Conservation (phyloP, 2,113 vertebrate genomes). For the Siniperca chuatsi region DNA sequence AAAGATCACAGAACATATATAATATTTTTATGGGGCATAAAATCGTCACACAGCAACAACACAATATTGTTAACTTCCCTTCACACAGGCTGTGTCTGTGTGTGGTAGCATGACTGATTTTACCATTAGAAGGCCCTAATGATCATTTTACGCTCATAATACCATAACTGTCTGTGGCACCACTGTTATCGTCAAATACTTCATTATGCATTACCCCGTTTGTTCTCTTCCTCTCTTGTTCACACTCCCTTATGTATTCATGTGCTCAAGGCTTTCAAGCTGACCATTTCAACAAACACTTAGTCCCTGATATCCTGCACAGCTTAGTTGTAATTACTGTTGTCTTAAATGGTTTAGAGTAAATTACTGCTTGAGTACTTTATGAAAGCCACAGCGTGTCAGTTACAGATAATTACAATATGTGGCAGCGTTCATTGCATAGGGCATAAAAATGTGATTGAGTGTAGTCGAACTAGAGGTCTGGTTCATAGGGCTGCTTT, state of each 20-base stretch:
- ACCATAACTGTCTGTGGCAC: slow-evolving; percentile 56
- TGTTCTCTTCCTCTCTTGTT: slow-evolving; percentile 9
- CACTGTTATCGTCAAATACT: slow-evolving; percentile 62
- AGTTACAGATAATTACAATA: slow-evolving; percentile 22
- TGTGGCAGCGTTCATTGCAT: background rate
- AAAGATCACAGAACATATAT: slow-evolving; percentile 12
- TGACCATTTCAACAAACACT: slow-evolving; percentile 54
- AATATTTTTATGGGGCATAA: slow-evolving; percentile 35
- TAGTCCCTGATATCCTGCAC: slow-evolving; percentile 21
- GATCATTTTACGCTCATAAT: slow-evolving; percentile 71
- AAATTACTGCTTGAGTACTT: slow-evolving; percentile 25
- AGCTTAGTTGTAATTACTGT: slow-evolving; percentile 34
- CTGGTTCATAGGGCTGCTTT: background rate
- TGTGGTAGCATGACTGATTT: slow-evolving; percentile 70
- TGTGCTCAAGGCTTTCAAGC: slow-evolving; percentile 24
- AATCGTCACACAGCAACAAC: slow-evolving; percentile 42
- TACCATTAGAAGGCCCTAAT: slow-evolving; percentile 69
- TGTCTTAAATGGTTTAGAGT: slow-evolving; percentile 25
- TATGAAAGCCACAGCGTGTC: background rate
- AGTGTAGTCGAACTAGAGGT: background rate
- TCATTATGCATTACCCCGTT: slow-evolving; percentile 28
- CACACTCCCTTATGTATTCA: background rate
- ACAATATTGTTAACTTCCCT: slow-evolving; percentile 47
- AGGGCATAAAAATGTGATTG: background rate
- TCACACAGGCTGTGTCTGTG: slow-evolving; percentile 48